These are phyloP conservation scores for Agrilus biguttatus DNA, from an alignment of 2,888 invertebrate species.

Conservation along the genomic window DNA sequence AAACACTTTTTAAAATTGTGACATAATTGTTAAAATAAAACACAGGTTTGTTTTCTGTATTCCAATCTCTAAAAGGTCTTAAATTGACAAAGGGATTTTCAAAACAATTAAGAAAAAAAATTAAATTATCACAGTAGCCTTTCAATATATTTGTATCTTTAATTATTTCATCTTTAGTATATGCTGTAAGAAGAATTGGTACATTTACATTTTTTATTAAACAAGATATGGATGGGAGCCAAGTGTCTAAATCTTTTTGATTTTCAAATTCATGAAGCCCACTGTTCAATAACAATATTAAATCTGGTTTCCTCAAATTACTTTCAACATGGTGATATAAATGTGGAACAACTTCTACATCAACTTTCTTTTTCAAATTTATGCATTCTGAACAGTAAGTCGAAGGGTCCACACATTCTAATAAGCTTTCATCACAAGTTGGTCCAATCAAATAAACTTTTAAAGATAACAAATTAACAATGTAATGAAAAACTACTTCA, in stretches of 20 bases:
- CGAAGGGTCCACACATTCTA: constrained; percentile 6
- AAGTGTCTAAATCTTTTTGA: constrained; percentile 12
- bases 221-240: constrained; percentile 17
- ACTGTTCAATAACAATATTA: constrained; percentile 23
- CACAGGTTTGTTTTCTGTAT: constrained; percentile 13
- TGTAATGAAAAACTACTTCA: constrained; percentile 19
- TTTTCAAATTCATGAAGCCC: constrained; percentile 21
- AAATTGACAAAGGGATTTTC: constrained; percentile 19
- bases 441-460: constrained; percentile 20
- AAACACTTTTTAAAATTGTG: constrained; percentile 9
- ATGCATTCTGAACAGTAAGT: constrained; percentile 10
- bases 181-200: constrained; percentile 22
- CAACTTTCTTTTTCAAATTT: constrained; percentile 2
- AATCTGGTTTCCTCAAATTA: constrained; percentile 16
- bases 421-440: constrained; percentile 8
- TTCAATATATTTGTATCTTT: constrained; percentile 14
- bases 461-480: constrained; percentile 14
- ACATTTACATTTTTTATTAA: constrained; percentile 13
- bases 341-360: constrained; percentile 8
- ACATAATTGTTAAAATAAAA: constrained; percentile 22
- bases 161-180: constrained; percentile 19
- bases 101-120: constrained; percentile 11
- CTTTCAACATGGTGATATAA: constrained; percentile 19
- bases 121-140: constrained; percentile 3
- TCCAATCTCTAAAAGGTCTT: constrained; percentile 20